phyloP scores from a whole-genome alignment of 2,797 vertebrate genomes.

The Macropus fuliginosus region DNA sequence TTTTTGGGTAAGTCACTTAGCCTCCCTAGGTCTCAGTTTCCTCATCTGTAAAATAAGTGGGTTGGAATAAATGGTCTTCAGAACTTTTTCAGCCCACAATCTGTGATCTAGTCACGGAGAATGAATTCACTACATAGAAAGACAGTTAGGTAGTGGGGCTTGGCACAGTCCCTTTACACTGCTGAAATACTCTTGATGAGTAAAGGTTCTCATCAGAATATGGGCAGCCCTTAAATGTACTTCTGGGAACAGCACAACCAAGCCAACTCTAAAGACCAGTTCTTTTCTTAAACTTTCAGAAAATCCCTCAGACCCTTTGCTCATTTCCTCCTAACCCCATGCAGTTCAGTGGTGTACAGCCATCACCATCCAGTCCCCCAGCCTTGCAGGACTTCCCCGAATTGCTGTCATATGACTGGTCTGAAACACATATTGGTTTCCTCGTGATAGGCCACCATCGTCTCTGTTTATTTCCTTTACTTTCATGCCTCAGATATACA shows the following conservation, averaged over 20 bases:
- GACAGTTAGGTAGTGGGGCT: not conserved
- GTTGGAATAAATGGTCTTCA: not conserved
- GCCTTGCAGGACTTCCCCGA: not conserved
- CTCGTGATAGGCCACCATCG: not conserved
- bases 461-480: not conserved
- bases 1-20: not conserved
- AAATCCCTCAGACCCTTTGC: not conserved
- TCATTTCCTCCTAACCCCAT: not conserved
- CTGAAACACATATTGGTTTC: not conserved
- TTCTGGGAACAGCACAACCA: not conserved
- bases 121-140: not conserved
- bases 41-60: not conserved
- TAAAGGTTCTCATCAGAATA: not conserved
- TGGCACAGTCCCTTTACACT: not conserved
- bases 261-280: not conserved
- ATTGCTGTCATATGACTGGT: not conserved
- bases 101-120: not conserved
- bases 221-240: not conserved
- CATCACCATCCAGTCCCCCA: not conserved
- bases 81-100: not conserved
- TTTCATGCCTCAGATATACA: not conserved
- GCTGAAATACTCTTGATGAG: not conserved
- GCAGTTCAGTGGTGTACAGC: not conserved
- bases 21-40: not conserved
- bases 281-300: not conserved